A percentile compares a stretch with the other conserved stretches of the same genome.
Evolutionary conservation across 30 jellyfish, hydroid and myxozoan species (phyloP).

Genomic region (Aurelia sp.): DNA sequence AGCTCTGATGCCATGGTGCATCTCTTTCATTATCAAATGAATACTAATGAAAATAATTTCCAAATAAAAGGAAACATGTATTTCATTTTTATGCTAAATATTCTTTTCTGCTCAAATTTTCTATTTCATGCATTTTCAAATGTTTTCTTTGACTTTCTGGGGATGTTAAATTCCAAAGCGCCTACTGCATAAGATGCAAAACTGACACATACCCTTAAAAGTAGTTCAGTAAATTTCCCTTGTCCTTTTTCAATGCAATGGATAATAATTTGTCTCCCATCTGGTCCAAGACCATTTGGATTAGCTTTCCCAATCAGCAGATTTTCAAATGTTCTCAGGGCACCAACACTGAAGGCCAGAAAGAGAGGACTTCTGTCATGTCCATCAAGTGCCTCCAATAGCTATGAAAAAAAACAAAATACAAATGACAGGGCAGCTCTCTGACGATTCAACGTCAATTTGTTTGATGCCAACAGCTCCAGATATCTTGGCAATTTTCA

Average conservation of each 20-base stretch:
- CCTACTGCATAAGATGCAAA: too few relatives aligned
- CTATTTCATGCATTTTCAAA: background rate
- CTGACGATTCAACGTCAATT: too few relatives aligned
- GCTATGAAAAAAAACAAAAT: conserved; percentile 1
- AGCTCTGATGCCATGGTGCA: too few relatives aligned
- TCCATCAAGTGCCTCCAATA: conserved; percentile 47
- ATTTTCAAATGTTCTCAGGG: conserved; percentile 48
- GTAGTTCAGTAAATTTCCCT: conserved; percentile 37
- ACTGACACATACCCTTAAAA: conserved; percentile 29
- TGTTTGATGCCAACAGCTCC: too few relatives aligned
- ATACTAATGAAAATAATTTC: too few relatives aligned
- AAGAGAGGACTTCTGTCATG: conserved; percentile 63
- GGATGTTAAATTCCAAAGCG: too few relatives aligned
- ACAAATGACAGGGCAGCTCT: too few relatives aligned
- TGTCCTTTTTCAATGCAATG: conserved; percentile 77
- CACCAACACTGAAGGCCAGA: conserved; percentile 43
- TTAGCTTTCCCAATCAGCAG: conserved; percentile 37
- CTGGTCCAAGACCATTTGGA: conserved; percentile 74
- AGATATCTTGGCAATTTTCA: too few relatives aligned
- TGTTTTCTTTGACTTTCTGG: background rate
- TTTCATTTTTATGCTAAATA: too few relatives aligned
- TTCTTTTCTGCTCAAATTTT: background rate
- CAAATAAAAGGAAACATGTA: too few relatives aligned
- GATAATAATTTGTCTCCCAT: conserved; percentile 62
- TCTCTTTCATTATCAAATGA: too few relatives aligned